Evolutionary conservation across 2,888 invertebrate species (phyloP).

Genomic region (Temnothorax ravouxi): DNA sequence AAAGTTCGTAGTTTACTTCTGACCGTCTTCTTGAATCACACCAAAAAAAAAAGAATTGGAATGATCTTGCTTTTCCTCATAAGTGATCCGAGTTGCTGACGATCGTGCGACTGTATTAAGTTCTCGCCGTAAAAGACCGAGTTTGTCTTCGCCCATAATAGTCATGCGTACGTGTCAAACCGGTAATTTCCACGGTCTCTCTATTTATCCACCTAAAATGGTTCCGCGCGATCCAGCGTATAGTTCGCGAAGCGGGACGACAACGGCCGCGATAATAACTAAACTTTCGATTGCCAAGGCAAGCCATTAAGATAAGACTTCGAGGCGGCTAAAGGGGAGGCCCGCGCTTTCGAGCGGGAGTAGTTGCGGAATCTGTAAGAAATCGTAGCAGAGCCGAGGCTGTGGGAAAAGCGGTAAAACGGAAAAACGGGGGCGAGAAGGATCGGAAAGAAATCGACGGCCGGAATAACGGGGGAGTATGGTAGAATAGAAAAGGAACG

Average conservation of each 20-base stretch:
- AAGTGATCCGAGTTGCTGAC: slow-evolving; percentile 3
- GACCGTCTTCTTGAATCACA: neutral
- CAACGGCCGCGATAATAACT: slow-evolving; percentile 80
- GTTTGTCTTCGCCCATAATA: slow-evolving; percentile 18
- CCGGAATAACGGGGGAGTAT: slow-evolving; percentile 1
- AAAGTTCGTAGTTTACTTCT: neutral
- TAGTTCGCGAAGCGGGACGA: slow-evolving; percentile 71
- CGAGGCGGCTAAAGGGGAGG: slow-evolving; percentile 62
- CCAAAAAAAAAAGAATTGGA: neutral
- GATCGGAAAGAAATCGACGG: slow-evolving; percentile 20
- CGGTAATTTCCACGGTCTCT: slow-evolving; percentile 70
- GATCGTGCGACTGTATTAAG: neutral
- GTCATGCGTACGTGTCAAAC: slow-evolving; percentile 55
- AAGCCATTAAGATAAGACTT: slow-evolving; percentile 80
- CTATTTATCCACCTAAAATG: slow-evolving; percentile 70
- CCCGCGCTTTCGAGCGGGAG: slow-evolving; percentile 30
- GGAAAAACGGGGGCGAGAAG: slow-evolving; percentile 1
- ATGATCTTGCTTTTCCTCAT: neutral
- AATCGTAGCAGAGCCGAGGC: slow-evolving; percentile 15
- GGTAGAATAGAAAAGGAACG: neutral
- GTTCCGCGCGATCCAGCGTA: slow-evolving; percentile 68
- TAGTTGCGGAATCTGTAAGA: slow-evolving; percentile 56
- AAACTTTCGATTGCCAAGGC: slow-evolving; percentile 81
- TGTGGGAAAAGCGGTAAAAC: neutral
- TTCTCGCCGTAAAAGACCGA: slow-evolving; percentile 22